Conservation (phyloP, 2,113 vertebrate species). For the Ictidomys tridecemlineatus region DNA sequence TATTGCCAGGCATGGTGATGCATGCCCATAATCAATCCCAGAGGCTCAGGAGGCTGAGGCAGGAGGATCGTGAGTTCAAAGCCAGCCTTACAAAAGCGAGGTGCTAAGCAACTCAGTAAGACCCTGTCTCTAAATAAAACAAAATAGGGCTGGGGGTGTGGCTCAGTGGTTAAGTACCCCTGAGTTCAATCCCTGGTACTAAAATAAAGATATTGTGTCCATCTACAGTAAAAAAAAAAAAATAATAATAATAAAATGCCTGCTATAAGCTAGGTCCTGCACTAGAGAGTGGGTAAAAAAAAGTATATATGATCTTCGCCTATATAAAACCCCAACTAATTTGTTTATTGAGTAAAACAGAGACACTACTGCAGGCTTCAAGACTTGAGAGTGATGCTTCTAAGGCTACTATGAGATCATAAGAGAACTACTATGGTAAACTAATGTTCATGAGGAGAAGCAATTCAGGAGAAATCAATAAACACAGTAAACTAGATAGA, state of each 20-base stretch:
- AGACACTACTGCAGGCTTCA: not conserved
- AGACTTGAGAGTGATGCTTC: not conserved
- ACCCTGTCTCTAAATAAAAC: too few relatives aligned
- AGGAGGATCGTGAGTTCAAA: too few relatives aligned
- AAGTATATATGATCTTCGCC: not conserved
- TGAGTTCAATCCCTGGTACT: too few relatives aligned
- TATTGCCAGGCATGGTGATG: too few relatives aligned
- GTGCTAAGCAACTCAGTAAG: too few relatives aligned
- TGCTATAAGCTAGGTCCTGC: not conserved
- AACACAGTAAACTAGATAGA: conserved; percentile 4
- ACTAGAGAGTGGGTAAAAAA: not conserved
- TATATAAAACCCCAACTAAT: not conserved
- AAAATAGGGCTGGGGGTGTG: too few relatives aligned
- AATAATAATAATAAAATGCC: not conserved
- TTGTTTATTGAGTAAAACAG: not conserved
- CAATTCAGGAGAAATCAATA: conserved; percentile 26
- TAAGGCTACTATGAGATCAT: not conserved
- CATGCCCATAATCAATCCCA: too few relatives aligned
- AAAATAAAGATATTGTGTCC: too few relatives aligned
- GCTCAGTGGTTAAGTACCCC: too few relatives aligned
- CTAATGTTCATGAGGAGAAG: conserved; percentile 44
- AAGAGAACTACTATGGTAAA: not conserved
- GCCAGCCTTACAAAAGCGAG: too few relatives aligned
- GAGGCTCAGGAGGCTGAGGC: too few relatives aligned
- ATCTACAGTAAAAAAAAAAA: not conserved